phyloP scores from a whole-genome alignment of 2,888 invertebrate genomes.

The Drosophila koepferae region DNA sequence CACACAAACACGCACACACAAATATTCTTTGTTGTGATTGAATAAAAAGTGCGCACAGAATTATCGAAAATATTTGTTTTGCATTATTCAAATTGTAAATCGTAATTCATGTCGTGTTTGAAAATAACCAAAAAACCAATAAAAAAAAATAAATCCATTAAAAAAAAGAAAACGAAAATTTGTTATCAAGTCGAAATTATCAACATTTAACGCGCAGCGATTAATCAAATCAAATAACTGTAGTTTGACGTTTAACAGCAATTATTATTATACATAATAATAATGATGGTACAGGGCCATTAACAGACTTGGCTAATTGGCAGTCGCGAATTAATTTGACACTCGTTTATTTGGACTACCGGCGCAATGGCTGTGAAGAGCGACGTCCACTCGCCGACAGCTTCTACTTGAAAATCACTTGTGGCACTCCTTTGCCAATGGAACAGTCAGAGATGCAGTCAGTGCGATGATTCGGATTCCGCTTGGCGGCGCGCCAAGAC shows the following conservation, averaged over 20 bases:
- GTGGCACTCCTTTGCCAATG: slow-evolving; percentile 3
- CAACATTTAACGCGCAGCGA: slow-evolving; percentile 42
- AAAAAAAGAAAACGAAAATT: slow-evolving; percentile 25
- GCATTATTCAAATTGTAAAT: slow-evolving; percentile 49
- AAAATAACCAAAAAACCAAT: slow-evolving; percentile 1
- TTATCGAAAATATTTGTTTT: slow-evolving; percentile 49
- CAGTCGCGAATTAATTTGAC: slow-evolving; percentile 13
- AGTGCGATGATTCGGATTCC: neutral
- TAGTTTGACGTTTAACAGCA: slow-evolving; percentile 32
- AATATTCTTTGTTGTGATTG: slow-evolving; percentile 39
- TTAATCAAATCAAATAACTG: slow-evolving; percentile 44
- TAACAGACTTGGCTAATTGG: slow-evolving; percentile 27
- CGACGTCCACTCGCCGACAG: neutral
- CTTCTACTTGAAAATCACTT: slow-evolving; percentile 20
- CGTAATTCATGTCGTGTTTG: slow-evolving; percentile 36
- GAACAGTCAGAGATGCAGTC: slow-evolving; percentile 14
- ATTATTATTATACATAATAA: slow-evolving; percentile 22
- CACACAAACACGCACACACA: slow-evolving; percentile 20
- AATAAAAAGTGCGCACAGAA: slow-evolving; percentile 11
- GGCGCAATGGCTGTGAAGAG: slow-evolving; percentile 15
- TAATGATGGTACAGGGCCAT: slow-evolving; percentile 26
- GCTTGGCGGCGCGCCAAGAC: slow-evolving; percentile 22
- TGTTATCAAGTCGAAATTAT: slow-evolving; percentile 38
- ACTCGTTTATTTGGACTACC: slow-evolving; percentile 23
- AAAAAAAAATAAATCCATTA: slow-evolving; percentile 19